These are phyloP conservation scores for Daphoenositta chrysoptera DNA, from an alignment of 2,113 vertebrate species.

Conservation along the genomic window DNA sequence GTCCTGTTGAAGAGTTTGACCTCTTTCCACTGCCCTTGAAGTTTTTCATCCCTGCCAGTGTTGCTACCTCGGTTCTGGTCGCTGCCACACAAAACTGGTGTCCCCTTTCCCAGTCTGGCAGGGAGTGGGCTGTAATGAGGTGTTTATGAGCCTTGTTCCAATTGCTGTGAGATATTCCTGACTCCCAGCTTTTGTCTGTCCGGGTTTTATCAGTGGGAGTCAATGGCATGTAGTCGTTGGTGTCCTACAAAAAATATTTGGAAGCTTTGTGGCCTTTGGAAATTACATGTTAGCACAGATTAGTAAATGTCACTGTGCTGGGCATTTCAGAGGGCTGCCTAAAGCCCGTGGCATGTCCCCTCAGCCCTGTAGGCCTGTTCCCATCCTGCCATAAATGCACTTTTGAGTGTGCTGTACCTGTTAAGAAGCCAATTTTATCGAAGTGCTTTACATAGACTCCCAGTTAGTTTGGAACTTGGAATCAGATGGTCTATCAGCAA, in stretches of 20 bases:
- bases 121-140: slow-evolving; percentile 16
- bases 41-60: accelerated
- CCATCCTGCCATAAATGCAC: not conserved
- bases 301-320: not conserved
- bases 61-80: not conserved
- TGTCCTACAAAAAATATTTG: not conserved
- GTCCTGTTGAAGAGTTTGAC: not conserved
- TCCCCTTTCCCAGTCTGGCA: not conserved
- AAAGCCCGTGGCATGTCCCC: not conserved
- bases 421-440: not conserved
- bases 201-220: not conserved
- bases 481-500: not conserved
- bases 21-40: not conserved
- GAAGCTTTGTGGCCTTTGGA: not conserved
- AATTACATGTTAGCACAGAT: not conserved
- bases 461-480: not conserved
- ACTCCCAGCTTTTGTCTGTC: not conserved
- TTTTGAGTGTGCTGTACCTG: not conserved
- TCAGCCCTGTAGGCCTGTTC: not conserved
- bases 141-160: slow-evolving; percentile 14
- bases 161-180: not conserved
- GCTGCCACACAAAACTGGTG: not conserved
- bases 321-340: not conserved
- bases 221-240: not conserved
- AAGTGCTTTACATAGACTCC: not conserved